Conservation (phyloP, 2,113 vertebrate species). For the Pluvialis apricaria region DNA sequence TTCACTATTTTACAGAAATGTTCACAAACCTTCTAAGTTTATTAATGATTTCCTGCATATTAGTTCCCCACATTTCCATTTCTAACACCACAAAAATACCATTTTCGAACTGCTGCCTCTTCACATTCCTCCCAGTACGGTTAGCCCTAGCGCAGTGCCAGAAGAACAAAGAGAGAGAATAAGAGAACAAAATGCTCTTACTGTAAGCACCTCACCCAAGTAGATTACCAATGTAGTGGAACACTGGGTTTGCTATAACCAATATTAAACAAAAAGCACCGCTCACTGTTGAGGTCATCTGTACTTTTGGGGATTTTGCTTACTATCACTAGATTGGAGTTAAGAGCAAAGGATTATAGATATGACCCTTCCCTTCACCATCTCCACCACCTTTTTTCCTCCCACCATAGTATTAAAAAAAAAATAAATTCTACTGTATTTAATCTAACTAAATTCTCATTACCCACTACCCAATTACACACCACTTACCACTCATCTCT, state of each 20-base stretch:
- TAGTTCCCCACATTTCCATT: not conserved
- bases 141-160: not conserved
- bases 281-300: not conserved
- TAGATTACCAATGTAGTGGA: not conserved
- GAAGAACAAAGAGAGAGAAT: not conserved
- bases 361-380: not conserved
- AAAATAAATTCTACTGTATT: not conserved
- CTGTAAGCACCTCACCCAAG: not conserved
- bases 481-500: fast-evolving
- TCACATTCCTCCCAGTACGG: not conserved
- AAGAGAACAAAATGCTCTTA: not conserved
- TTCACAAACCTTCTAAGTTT: not conserved
- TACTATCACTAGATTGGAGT: not conserved
- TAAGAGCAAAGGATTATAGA: not conserved
- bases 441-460: not conserved
- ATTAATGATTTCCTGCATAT: not conserved
- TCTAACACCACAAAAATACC: not conserved
- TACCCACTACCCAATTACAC: not conserved
- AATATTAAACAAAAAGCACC: not conserved
- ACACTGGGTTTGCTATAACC: not conserved
- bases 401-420: not conserved
- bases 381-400: not conserved
- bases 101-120: not conserved
- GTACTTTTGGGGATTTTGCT: not conserved
- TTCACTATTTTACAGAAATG: not conserved